These are phyloP conservation scores for Cyclophora albipunctata DNA, from an alignment of 2,888 invertebrate genomes.

Conservation along the genomic window DNA sequence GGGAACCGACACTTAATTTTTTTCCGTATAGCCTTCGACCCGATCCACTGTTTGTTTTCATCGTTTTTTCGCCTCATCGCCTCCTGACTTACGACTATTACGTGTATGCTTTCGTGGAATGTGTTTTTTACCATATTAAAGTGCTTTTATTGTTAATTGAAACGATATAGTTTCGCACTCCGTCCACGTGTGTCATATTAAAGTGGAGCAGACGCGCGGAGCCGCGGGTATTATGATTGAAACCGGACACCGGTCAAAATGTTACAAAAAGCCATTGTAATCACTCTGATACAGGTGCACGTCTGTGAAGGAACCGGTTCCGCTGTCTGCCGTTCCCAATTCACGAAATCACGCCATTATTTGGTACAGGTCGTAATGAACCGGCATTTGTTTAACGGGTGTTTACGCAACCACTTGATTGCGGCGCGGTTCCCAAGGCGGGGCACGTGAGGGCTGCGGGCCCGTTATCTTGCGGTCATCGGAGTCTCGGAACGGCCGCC, in stretches of 20 bases:
- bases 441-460: slow-evolving; percentile 30
- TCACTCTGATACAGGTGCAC: background rate
- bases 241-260: too few species aligned
- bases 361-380: slow-evolving; percentile 3
- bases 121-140: slow-evolving; percentile 3
- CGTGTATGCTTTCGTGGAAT: slow-evolving; percentile 6
- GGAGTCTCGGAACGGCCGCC: slow-evolving; percentile 41
- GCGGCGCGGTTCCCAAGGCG: slow-evolving; percentile 33
- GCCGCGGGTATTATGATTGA: too few species aligned
- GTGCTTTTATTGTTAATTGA: too few species aligned
- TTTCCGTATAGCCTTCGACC: slow-evolving; percentile 45
- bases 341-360: background rate
- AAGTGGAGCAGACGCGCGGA: too few species aligned
- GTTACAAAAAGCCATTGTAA: background rate
- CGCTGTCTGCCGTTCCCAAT: background rate
- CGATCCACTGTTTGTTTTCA: slow-evolving; percentile 48
- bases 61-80: slow-evolving; percentile 41
- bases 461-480: slow-evolving; percentile 71
- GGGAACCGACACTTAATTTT: slow-evolving; percentile 40
- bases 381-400: slow-evolving; percentile 7
- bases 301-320: background rate
- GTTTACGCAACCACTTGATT: slow-evolving; percentile 1
- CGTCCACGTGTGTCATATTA: too few species aligned
- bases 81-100: slow-evolving; percentile 17
- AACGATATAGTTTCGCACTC: too few species aligned